These are phyloP conservation scores for Ladona fulva DNA, from an alignment of 1,140 invertebrate species.

Conservation along the genomic window DNA sequence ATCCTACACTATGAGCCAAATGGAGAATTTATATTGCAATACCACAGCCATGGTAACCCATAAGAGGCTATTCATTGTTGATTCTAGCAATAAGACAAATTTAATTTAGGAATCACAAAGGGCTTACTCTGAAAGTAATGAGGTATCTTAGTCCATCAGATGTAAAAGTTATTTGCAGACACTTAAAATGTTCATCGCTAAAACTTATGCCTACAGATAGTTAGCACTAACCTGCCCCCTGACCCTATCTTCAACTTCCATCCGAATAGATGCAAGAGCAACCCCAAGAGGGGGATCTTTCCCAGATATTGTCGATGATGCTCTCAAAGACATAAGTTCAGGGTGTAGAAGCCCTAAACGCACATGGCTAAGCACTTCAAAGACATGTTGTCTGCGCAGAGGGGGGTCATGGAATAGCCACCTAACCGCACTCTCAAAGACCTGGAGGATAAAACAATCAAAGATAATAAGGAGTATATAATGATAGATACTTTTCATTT, in stretches of 20 bases:
- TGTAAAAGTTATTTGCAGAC: too few species aligned
- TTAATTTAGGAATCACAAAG: too few species aligned
- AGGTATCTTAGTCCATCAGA: too few species aligned
- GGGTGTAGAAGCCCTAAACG: slow-evolving; percentile 67
- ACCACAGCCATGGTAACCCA: too few species aligned
- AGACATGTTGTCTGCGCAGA: slow-evolving; percentile 70
- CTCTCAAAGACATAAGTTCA: not conserved
- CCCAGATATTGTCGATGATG: not conserved
- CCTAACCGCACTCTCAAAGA: slow-evolving; percentile 79
- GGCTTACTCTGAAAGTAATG: too few species aligned
- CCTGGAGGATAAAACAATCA: slow-evolving; percentile 39
- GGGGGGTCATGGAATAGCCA: slow-evolving; percentile 83
- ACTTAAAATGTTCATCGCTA: too few species aligned
- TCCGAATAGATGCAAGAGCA: not conserved
- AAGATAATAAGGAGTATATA: slow-evolving; percentile 4
- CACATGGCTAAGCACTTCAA: slow-evolving; percentile 76
- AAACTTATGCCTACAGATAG: too few species aligned
- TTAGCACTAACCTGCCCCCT: not conserved
- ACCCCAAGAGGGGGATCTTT: not conserved
- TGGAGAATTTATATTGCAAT: too few species aligned
- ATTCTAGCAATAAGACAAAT: too few species aligned
- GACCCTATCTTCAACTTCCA: not conserved
- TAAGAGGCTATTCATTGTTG: too few species aligned
- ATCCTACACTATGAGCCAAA: too few species aligned
- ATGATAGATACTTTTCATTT: not conserved